Evolutionary conservation across 2,888 invertebrate genomes (phyloP), one percentile per base, ranked within the genome.

Genomic region (Steinernema scapterisci): DNA sequence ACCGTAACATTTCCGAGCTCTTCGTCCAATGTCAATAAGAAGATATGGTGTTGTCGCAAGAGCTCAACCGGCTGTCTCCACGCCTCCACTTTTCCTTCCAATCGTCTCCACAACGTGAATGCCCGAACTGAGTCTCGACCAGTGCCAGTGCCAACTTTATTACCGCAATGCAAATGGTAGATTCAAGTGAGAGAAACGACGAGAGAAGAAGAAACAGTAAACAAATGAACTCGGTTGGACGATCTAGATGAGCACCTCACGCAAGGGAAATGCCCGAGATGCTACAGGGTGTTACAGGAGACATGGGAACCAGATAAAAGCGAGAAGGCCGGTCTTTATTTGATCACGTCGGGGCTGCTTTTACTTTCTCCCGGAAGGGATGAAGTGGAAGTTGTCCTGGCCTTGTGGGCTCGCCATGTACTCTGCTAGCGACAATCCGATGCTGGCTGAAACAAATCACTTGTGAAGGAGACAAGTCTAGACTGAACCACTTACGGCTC

Each of bases 381-480:
- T 71, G 74, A 77, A 77, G 75, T 77, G 77, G 73, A 77, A 75
- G 71, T 73, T 77, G 71, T 77, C 77, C 21, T 51, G 48, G 16
- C 70, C 48, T 21, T 70, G 54, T 3, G 75, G 75, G 19, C 51
- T 48, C 45, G 77, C 77, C 77, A 77, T 77, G 73, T 75, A 77
- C 70, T 77, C 77, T 11, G 77, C 77, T n/a, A 77, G 43, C 1
- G 76, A 76, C 25, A 77, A 43, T 6, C 77, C 77, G 48, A 77
- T 77, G 75, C 77, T 77, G 0, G 77, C 77, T 77, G 70, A 25
- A 76, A 76, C 13, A 5, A 70, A 3, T 48, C 21, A 45, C 13
- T 23, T 38, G 38, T 9, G 38, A 13, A 21, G 9, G 44, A 71
- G 21, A 44, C 25, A 56, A 25, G 19, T 9, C 21, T 23, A n/a